These are phyloP conservation scores for Petromus typicus DNA, from an alignment of 2,113 vertebrate species.

Conservation along the genomic window DNA sequence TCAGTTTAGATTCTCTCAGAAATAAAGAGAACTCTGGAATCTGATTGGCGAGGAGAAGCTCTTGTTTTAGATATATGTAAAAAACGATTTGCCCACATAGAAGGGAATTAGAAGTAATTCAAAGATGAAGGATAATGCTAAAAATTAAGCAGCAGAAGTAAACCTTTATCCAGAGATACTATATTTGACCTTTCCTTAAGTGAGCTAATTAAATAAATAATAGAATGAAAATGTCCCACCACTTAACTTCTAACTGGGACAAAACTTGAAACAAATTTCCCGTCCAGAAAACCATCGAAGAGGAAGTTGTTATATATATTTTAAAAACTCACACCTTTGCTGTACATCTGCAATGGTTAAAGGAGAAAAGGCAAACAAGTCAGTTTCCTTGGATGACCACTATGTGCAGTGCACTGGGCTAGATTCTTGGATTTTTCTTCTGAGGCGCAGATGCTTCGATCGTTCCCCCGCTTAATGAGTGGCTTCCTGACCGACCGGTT, in stretches of 20 bases:
- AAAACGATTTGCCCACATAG: not conserved
- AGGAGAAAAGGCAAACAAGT: not conserved
- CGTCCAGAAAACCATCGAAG: not conserved
- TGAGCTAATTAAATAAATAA: not conserved
- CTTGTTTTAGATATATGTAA: not conserved
- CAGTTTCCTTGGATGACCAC: not conserved
- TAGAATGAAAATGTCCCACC: not conserved
- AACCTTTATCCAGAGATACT: not conserved
- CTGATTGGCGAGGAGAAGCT: not conserved
- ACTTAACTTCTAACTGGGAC: not conserved
- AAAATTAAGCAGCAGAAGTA: not conserved
- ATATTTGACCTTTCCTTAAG: conserved; percentile 8
- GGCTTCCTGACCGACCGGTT: conserved; percentile 98
- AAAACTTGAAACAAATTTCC: conserved; percentile 6
- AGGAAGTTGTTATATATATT: not conserved
- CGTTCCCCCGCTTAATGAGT: too few relatives aligned
- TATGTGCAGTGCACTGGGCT: not conserved
- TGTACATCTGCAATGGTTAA: not conserved
- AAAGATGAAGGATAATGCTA: not conserved
- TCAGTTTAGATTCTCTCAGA: not conserved
- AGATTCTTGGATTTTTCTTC: not conserved
- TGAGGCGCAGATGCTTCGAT: not conserved
- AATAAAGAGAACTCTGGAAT: not conserved
- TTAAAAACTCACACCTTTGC: not conserved
- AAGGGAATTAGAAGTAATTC: not conserved